Evolutionary conservation across 1,140 invertebrate genomes (phyloP).

Genomic region (Triops longicaudatus): DNA sequence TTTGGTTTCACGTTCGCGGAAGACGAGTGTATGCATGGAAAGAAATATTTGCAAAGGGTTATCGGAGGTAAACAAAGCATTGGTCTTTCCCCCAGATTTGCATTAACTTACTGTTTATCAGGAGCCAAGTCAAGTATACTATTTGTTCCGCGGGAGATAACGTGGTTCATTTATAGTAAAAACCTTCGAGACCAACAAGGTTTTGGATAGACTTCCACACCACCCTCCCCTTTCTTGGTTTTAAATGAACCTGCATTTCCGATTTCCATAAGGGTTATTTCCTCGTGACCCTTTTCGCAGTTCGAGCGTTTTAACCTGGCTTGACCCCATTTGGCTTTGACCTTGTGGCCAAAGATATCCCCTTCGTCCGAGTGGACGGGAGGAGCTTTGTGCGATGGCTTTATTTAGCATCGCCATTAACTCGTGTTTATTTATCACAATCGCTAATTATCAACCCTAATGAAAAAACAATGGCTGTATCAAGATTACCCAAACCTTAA

Average conservation of each 20-base stretch:
- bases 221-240: background rate
- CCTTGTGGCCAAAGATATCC: background rate
- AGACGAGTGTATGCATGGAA: background rate
- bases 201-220: too few relatives aligned
- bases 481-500: too few relatives aligned
- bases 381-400: background rate
- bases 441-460: background rate
- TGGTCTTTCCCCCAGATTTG: background rate
- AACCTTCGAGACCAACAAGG: too few relatives aligned
- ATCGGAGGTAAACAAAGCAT: background rate
- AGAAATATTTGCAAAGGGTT: background rate
- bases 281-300: background rate
- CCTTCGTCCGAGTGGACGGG: background rate
- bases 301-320: background rate
- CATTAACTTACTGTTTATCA: slow-evolving; percentile 4
- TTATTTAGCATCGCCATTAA: background rate
- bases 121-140: background rate
- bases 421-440: background rate
- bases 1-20: background rate
- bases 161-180: background rate
- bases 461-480: too few relatives aligned
- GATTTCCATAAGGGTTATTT: slow-evolving; percentile 1
- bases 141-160: background rate
- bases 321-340: slow-evolving; percentile 1
- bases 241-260: background rate